These are phyloP conservation scores for Synanthedon myopaeformis DNA, from an alignment of 2,888 invertebrate species.

Conservation along the genomic window DNA sequence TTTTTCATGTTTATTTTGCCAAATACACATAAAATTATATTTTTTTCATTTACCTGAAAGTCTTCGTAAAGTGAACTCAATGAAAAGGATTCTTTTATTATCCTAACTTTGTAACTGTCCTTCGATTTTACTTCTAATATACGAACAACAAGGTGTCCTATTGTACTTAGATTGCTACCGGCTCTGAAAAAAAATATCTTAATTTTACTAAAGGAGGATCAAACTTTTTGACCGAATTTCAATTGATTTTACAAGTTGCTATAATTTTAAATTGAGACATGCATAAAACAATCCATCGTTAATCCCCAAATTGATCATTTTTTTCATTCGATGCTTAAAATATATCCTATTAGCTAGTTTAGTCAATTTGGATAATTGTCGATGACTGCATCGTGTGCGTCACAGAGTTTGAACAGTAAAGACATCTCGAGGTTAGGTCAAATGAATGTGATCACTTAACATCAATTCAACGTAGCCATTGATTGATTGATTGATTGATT, in stretches of 20 bases:
- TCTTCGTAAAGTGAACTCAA: constrained; percentile 44
- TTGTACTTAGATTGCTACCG: constrained; percentile 34
- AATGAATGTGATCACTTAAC: background rate
- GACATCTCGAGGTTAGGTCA: too few relatives aligned
- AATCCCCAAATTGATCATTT: too few relatives aligned
- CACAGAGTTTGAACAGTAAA: too few relatives aligned
- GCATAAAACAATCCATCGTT: too few relatives aligned
- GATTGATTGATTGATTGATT: background rate
- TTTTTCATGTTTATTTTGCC: too few relatives aligned
- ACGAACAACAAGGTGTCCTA: constrained; percentile 38
- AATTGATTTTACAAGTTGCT: too few relatives aligned
- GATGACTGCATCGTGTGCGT: too few relatives aligned
- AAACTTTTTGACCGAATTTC: too few relatives aligned
- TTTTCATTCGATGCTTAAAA: too few relatives aligned
- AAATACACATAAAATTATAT: background rate
- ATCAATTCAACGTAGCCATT: background rate
- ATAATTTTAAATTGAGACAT: too few relatives aligned
- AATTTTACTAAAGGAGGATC: too few relatives aligned
- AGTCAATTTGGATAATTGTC: background rate
- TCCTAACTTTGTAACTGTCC: constrained; percentile 40
- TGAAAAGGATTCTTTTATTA: constrained; percentile 53
- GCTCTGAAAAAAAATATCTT: constrained; percentile 29
- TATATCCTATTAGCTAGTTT: too few relatives aligned
- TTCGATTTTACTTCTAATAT: constrained; percentile 30
- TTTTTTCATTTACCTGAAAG: constrained; percentile 35